A percentile compares a stretch with the other conserved stretches of the same genome.
Evolutionary conservation across 64 coral and sea anemone species (phyloP).

Genomic region (Exaiptasia diaphana): DNA sequence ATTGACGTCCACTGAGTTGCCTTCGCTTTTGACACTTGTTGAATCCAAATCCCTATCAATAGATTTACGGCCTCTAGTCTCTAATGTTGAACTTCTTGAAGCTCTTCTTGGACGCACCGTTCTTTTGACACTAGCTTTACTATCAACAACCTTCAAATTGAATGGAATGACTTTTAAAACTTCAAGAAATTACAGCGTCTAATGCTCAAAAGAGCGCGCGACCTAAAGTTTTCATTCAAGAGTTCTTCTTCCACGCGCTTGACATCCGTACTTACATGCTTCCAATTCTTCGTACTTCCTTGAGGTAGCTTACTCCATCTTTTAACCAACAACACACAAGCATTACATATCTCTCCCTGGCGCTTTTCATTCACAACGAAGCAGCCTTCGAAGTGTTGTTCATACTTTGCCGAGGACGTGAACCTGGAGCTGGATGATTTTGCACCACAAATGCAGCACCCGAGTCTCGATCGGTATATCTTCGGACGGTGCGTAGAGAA

Average conservation of each 20-base stretch:
- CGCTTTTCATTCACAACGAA: slow-evolving; percentile 71
- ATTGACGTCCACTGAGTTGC: slow-evolving; percentile 39
- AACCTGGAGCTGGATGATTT: slow-evolving; percentile 97
- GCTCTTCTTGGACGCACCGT: slow-evolving; percentile 67
- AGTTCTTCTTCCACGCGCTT: background rate
- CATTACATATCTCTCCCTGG: slow-evolving; percentile 91
- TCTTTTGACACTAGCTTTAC: slow-evolving; percentile 70
- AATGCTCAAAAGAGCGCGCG: too few species aligned
- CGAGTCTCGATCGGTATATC: slow-evolving; percentile 80
- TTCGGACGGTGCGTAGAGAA: slow-evolving; percentile 85
- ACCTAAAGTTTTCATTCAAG: too few species aligned
- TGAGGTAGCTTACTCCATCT: slow-evolving; percentile 87
- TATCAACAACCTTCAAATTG: slow-evolving; percentile 67
- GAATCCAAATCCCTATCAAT: slow-evolving; percentile 30
- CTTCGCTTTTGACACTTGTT: slow-evolving; percentile 45
- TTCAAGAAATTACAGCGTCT: background rate
- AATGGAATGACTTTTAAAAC: slow-evolving; percentile 20
- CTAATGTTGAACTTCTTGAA: slow-evolving; percentile 38
- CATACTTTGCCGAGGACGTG: slow-evolving; percentile 87
- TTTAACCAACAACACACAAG: slow-evolving; percentile 93
- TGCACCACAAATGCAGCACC: slow-evolving; percentile 95
- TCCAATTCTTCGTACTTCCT: slow-evolving; percentile 84
- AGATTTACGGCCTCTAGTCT: slow-evolving; percentile 26
- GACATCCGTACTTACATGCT: slow-evolving; percentile 68
- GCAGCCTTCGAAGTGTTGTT: slow-evolving; percentile 85